Percentiles rank a stretch among this genome's conserved stretches.
Conservation (phyloP, 2,888 invertebrate species). For the Lepidocyrtinus sp. region DNA sequence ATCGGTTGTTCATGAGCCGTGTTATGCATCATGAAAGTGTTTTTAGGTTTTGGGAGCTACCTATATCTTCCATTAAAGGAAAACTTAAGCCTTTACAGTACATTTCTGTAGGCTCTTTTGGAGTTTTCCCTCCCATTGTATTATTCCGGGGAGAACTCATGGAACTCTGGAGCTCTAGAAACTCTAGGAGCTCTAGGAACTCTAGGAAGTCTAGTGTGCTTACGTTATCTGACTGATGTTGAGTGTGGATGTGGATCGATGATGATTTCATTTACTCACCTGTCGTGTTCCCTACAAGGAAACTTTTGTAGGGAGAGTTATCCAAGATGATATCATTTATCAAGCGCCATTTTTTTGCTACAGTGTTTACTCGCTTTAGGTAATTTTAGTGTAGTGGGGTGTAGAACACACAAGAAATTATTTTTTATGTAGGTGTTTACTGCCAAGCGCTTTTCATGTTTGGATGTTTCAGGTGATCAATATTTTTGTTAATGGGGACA, state of each 20-base stretch:
- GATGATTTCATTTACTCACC: slow-evolving; percentile 58
- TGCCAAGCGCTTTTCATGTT: not conserved
- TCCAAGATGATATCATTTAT: slow-evolving; percentile 57
- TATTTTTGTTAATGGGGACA: too few relatives aligned
- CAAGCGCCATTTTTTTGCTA: slow-evolving; percentile 31
- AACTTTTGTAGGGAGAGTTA: slow-evolving; percentile 44
- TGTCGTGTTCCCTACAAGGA: slow-evolving; percentile 47
- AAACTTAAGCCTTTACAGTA: not conserved
- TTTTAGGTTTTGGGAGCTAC: not conserved
- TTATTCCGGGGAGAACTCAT: too few relatives aligned
- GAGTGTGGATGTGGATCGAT: slow-evolving; percentile 46
- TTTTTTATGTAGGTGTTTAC: not conserved
- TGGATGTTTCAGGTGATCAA: too few relatives aligned
- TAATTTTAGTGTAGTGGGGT: slow-evolving; percentile 31
- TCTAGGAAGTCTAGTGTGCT: not conserved
- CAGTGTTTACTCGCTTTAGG: slow-evolving; percentile 42
- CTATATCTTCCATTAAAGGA: not conserved
- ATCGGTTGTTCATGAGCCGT: slow-evolving; percentile 2
- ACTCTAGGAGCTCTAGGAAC: too few relatives aligned
- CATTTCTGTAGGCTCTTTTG: slow-evolving; percentile 8
- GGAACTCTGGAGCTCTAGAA: too few relatives aligned
- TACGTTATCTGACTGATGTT: too few relatives aligned
- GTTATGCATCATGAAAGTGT: slow-evolving; percentile 6
- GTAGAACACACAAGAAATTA: slow-evolving; percentile 10
- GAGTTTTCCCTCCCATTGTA: not conserved